These are phyloP conservation scores for Gymnorhina tibicen DNA, from an alignment of 2,113 vertebrate species.

Conservation along the genomic window DNA sequence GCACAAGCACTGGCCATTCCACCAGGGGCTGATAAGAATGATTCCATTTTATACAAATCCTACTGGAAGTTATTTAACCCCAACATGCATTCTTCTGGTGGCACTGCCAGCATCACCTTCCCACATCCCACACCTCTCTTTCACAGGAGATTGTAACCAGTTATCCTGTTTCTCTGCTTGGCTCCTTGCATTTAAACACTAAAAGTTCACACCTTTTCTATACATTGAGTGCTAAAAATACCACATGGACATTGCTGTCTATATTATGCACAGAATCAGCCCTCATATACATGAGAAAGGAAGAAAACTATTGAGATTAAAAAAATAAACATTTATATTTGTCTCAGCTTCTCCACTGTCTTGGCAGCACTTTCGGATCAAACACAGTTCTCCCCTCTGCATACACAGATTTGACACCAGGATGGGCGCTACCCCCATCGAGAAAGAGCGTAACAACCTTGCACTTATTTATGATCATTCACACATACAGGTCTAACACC, in stretches of 20 bases:
- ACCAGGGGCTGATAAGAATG: background rate
- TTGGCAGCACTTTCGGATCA: background rate
- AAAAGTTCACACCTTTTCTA: background rate
- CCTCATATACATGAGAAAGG: background rate
- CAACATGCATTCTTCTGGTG: background rate
- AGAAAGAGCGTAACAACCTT: accelerated
- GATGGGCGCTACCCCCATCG: background rate
- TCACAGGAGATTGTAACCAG: background rate
- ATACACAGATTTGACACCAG: background rate
- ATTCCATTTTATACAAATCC: background rate
- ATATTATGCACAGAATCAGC: background rate
- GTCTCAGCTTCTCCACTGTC: background rate
- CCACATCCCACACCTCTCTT: background rate
- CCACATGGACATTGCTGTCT: background rate
- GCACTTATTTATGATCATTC: background rate
- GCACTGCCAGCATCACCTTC: background rate
- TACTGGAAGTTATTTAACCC: background rate
- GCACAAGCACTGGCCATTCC: accelerated
- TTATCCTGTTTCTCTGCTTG: background rate
- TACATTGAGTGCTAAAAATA: background rate
- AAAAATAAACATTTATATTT: background rate
- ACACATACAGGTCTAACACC: background rate
- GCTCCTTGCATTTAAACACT: background rate
- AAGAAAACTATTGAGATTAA: background rate
- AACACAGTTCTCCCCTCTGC: background rate